phyloP scores from a whole-genome alignment of 2,888 invertebrate genomes.

The Charanyca ferruginea region DNA sequence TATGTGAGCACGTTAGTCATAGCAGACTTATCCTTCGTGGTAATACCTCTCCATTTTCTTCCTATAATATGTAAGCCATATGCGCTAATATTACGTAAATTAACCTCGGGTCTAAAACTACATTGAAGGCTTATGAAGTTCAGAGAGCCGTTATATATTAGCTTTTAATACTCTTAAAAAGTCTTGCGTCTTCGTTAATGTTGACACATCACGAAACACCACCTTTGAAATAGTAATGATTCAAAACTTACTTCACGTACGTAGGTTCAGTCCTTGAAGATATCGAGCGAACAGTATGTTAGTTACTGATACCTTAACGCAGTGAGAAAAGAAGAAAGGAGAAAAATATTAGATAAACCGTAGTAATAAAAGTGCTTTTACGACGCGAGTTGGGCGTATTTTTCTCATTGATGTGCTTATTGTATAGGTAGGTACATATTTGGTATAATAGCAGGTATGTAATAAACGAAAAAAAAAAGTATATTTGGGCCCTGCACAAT shows the following conservation, averaged over 20 bases:
- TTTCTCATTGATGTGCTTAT: slow-evolving; percentile 34
- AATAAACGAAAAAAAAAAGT: neutral
- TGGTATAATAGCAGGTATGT: neutral
- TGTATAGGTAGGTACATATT: slow-evolving; percentile 21
- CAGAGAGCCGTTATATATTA: slow-evolving; percentile 22
- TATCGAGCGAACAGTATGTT: slow-evolving; percentile 69
- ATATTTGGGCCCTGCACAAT: neutral
- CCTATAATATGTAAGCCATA: neutral
- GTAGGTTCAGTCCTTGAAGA: slow-evolving; percentile 66
- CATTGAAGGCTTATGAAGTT: slow-evolving; percentile 25
- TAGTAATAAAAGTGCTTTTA: slow-evolving; percentile 60
- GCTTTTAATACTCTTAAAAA: slow-evolving; percentile 30
- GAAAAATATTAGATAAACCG: slow-evolving; percentile 53
- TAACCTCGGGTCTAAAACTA: slow-evolving; percentile 10
- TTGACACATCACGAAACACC: slow-evolving; percentile 60
- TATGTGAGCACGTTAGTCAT: slow-evolving; percentile 8
- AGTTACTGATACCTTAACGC: slow-evolving; percentile 54
- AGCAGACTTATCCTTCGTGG: slow-evolving; percentile 1
- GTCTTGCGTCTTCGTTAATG: slow-evolving; percentile 53
- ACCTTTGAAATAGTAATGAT: slow-evolving; percentile 61
- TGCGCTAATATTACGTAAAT: slow-evolving; percentile 10
- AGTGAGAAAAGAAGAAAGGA: slow-evolving; percentile 48
- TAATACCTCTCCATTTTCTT: neutral
- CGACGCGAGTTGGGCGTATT: slow-evolving; percentile 46
- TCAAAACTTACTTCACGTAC: slow-evolving; percentile 56